phyloP scores from a whole-genome alignment of 2,797 vertebrate genomes.

The Margarornis squamiger region DNA sequence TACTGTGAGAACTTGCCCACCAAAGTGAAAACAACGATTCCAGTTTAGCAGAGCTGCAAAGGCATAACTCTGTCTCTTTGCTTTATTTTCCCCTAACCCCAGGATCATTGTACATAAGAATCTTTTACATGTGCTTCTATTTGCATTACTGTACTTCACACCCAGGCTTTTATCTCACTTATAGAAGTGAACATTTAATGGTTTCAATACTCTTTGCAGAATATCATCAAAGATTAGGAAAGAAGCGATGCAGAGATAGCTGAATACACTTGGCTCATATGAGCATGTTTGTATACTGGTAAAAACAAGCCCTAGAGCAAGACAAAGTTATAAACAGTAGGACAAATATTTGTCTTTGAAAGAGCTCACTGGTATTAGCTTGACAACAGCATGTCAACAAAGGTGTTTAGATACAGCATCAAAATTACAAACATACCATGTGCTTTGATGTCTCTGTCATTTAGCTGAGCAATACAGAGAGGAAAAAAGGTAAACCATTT shows the following conservation, averaged over 20 bases:
- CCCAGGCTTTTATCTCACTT: background rate
- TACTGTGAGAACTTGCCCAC: background rate
- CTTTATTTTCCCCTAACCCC: background rate
- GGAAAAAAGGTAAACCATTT: background rate
- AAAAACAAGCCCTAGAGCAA: background rate
- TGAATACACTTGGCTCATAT: background rate
- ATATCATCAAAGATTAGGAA: background rate
- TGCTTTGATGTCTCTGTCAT: background rate
- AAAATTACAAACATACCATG: background rate
- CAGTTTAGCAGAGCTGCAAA: background rate
- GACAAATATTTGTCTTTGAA: conserved; percentile 10
- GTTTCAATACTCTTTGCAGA: background rate
- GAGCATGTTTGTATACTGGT: background rate
- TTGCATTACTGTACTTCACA: background rate
- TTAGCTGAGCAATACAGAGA: background rate
- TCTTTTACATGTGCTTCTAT: background rate
- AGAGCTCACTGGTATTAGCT: background rate
- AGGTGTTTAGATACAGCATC: background rate
- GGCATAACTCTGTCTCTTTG: background rate
- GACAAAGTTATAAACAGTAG: background rate
- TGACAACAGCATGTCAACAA: background rate
- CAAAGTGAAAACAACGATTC: background rate
- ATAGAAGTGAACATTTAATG: background rate
- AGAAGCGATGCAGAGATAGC: background rate
- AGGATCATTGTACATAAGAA: background rate